These are phyloP conservation scores for Exephanes ischioxanthus DNA, from an alignment of 2,888 invertebrate genomes.

Conservation along the genomic window DNA sequence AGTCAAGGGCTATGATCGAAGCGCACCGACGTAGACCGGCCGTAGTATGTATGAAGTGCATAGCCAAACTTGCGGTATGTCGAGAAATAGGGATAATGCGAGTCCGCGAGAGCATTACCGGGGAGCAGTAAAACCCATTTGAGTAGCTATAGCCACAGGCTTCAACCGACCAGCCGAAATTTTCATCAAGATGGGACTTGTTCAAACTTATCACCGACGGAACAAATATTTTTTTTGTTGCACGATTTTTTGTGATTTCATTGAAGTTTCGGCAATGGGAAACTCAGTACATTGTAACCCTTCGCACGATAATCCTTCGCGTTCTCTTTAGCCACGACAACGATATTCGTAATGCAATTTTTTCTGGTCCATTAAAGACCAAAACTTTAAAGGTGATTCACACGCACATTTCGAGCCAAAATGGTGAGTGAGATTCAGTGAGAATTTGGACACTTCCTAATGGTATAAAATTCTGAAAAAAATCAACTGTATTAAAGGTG, in stretches of 20 bases:
- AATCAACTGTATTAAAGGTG: no score
- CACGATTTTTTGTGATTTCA: neutral
- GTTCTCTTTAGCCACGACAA: no score
- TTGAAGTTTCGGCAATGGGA: neutral
- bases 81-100: constrained; percentile 1
- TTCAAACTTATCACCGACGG: neutral
- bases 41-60: constrained; percentile 2
- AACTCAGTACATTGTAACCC: no score
- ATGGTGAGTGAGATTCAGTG: no score
- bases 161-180: neutral
- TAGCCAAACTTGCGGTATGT: constrained; percentile 47
- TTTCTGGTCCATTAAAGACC: no score
- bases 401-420: no score
- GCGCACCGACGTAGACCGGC: constrained; percentile 15
- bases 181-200: neutral
- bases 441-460: no score
- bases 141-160: neutral
- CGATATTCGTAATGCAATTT: no score
- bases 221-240: neutral
- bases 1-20: constrained; percentile 55
- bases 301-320: no score
- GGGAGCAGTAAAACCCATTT: neutral
- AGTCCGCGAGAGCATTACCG: neutral
- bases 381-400: no score
- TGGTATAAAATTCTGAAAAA: no score